Conservation (phyloP, 2,113 vertebrate genomes). For the Campylorhamphus procurvoides region DNA sequence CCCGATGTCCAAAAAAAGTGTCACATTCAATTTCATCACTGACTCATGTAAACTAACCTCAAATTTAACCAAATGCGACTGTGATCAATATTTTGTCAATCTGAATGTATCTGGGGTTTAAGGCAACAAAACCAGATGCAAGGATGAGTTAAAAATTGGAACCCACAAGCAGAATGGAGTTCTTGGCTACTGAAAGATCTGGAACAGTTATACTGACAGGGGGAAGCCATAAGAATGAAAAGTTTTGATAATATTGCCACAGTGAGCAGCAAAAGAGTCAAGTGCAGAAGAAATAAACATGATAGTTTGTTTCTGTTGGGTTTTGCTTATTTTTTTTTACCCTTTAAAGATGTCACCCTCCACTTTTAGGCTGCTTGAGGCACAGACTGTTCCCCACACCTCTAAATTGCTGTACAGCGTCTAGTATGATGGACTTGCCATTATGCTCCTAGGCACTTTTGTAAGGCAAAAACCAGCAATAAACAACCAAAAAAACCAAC, state of each 20-base stretch:
- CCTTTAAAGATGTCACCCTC: neutral
- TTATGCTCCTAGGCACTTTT: neutral
- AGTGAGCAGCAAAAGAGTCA: neutral
- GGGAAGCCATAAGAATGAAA: slow-evolving; percentile 1
- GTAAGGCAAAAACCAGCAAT: neutral
- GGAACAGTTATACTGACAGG: neutral
- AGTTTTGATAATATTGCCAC: slow-evolving; percentile 6
- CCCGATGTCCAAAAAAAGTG: neutral
- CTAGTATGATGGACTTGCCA: neutral
- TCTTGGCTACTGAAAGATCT: slow-evolving; percentile 5
- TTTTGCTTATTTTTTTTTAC: neutral
- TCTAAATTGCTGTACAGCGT: neutral
- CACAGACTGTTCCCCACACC: neutral
- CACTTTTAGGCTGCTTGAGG: neutral
- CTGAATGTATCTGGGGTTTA: slow-evolving; percentile 52
- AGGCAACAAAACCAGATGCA: slow-evolving; percentile 51
- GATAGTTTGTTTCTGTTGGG: neutral
- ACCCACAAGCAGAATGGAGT: neutral
- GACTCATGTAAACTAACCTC: slow-evolving; percentile 53
- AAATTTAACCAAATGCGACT: slow-evolving; percentile 44
- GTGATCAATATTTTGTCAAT: slow-evolving; percentile 50
- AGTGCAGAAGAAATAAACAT: neutral
- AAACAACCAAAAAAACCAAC: neutral
- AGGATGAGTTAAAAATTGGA: slow-evolving; percentile 31
- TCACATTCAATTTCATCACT: slow-evolving; percentile 29